A percentile compares a stretch with the other conserved stretches of the same genome.
These are phyloP conservation scores for Lindbergichthys nudifrons DNA, from an alignment of 2,797 vertebrate genomes.

Conservation along the genomic window DNA sequence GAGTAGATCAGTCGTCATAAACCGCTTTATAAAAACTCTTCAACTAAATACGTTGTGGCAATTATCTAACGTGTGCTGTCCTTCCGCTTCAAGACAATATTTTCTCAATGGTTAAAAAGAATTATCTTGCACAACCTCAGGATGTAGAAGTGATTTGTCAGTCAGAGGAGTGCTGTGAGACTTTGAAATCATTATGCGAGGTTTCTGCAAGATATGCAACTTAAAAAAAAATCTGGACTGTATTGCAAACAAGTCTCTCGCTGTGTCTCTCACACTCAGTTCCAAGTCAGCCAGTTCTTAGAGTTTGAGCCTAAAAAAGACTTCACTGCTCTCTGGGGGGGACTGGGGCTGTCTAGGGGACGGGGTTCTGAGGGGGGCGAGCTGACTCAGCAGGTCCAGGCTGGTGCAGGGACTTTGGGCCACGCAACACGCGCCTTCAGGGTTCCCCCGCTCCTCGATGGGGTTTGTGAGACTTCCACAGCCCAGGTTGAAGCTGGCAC, in stretches of 20 bases:
- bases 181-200: slow-evolving; percentile 31
- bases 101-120: slow-evolving; percentile 36
- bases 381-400: slow-evolving; percentile 75
- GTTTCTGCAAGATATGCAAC: slow-evolving; percentile 51
- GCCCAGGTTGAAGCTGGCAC: slow-evolving; percentile 52
- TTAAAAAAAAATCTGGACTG: slow-evolving; percentile 44
- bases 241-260: slow-evolving; percentile 47
- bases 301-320: slow-evolving; percentile 88
- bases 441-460: slow-evolving; percentile 92
- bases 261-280: slow-evolving; percentile 53
- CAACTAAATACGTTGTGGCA: slow-evolving; percentile 64
- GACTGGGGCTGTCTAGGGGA: slow-evolving; percentile 51
- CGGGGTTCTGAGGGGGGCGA: slow-evolving; percentile 66
- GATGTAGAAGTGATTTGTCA: not conserved
- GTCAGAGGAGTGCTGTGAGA: slow-evolving; percentile 28
- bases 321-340: slow-evolving; percentile 79
- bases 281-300: slow-evolving; percentile 68
- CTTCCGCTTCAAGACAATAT: slow-evolving; percentile 29
- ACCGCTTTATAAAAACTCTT: slow-evolving; percentile 56
- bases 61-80: slow-evolving; percentile 49
- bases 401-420: slow-evolving; percentile 84
- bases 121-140: slow-evolving; percentile 17
- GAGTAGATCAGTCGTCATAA: slow-evolving; percentile 54
- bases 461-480: slow-evolving; percentile 68
- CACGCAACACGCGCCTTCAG: slow-evolving; percentile 92